Evolutionary conservation across 2,888 invertebrate species (phyloP), one percentile per base, ranked within the genome.

Genomic region (Sarcophaga rosellei): DNA sequence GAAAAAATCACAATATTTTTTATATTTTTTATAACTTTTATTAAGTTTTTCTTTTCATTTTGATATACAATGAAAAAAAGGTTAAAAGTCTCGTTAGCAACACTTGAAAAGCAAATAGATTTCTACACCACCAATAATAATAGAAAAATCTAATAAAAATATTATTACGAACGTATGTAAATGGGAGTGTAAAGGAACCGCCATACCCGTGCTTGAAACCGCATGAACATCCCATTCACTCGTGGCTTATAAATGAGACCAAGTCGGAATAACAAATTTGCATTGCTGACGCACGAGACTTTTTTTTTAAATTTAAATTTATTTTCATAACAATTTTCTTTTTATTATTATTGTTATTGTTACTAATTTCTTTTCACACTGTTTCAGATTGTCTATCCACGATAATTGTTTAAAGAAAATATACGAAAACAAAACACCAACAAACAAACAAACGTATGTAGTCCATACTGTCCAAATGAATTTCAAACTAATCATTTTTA

Each of bases 281-380:
- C 65, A 61, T 4, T 73, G 65, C 73, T 80, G 80, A 80, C 80
- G 80, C 80, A 80, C 73, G 73, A 80, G 80, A 73, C 72, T 35
- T 35, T 35, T 10, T 35, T 35, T 35, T 35, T 35, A 8, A 8
- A 1, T 53, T 53, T 63, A 70, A 69, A 53, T 53, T 62, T 62
- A 45, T 73, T 62, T 62, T 47, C 61, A 62, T 23, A 62, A 73
- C 5, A 17, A 45, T 45, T 73, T 69, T 73, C 11, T 62, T 53
- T 15, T 17, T 53, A 17, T 53, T 53, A 12, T 53, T 53, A 15
- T 61, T 35, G 35, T 35, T 35, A 10, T 35, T 35, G 35, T 35
- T 35, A 35, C 10, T 35, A 2, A 35, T 35, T 35, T 35, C 35
- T 35, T 35, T 35, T 35, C 35, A n/a, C 5, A 2, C 1, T 35